phyloP scores from a whole-genome alignment of 2,888 invertebrate species.

The Rhabditoides inermis region DNA sequence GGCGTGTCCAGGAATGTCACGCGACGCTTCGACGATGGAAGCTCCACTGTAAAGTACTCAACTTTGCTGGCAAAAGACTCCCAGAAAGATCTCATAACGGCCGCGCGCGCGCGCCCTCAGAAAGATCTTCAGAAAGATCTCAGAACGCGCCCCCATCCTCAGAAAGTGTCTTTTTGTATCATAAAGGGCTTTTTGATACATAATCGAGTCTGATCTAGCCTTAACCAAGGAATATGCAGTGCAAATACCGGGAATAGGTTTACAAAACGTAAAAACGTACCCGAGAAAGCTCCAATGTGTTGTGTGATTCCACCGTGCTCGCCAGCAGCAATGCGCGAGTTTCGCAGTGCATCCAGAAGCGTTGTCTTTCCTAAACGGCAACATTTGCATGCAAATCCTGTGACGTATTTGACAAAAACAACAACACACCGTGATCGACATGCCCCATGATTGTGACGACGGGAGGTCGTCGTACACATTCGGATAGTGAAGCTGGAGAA shows the following conservation, averaged over 20 bases:
- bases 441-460: constrained; percentile 99
- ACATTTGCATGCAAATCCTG: too few species aligned
- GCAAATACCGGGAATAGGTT: too few species aligned
- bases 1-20: constrained; percentile 96
- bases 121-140: too few species aligned
- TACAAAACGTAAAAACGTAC: constrained; percentile 28
- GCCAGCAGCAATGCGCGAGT: constrained; percentile 74
- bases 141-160: too few species aligned
- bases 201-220: constrained; percentile 55
- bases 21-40: constrained; percentile 9
- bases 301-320: constrained; percentile 99
- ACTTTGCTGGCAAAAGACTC: constrained; percentile 5
- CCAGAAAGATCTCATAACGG: background rate
- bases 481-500: constrained; percentile 64
- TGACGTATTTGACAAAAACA: too few species aligned
- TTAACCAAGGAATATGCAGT: too few species aligned
- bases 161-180: background rate
- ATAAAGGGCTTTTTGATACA: background rate
- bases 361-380: constrained; percentile 98
- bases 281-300: constrained; percentile 91
- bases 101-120: too few species aligned
- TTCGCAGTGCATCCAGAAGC: constrained; percentile 60
- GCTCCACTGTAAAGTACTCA: constrained; percentile 13
- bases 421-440: constrained; percentile 99
- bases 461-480: constrained; percentile 71